Percentiles rank a stretch among this genome's conserved stretches.
These are phyloP conservation scores for Butastur rufipennis DNA, from an alignment of 2,113 vertebrate species.

Conservation along the genomic window DNA sequence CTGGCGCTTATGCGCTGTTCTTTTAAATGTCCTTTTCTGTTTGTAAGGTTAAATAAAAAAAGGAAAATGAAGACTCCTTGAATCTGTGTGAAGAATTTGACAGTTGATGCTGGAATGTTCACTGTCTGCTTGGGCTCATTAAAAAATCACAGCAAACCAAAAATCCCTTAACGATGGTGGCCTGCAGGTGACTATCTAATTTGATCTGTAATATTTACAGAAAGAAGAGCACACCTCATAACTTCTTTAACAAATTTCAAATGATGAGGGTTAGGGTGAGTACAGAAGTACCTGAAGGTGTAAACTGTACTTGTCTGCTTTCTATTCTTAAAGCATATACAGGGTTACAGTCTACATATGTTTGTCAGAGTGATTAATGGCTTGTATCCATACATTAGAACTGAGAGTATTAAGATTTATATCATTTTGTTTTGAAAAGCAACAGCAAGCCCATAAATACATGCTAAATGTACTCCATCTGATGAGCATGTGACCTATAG, in stretches of 20 bases:
- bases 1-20: not conserved
- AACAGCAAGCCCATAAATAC: conserved; percentile 57
- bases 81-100: not conserved
- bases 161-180: not conserved
- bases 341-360: conserved; percentile 71
- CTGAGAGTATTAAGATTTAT: conserved; percentile 62
- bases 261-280: conserved; percentile 57
- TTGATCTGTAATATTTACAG: not conserved
- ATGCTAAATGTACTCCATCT: conserved; percentile 27
- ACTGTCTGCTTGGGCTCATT: not conserved
- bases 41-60: not conserved
- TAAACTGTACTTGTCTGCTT: conserved; percentile 69
- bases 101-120: not conserved
- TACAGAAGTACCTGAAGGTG: conserved; percentile 71
- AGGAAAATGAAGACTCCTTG: not conserved
- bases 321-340: conserved; percentile 74
- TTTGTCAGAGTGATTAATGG: conserved; percentile 73
- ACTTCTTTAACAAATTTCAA: conserved; percentile 18
- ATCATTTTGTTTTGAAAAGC: conserved; percentile 68
- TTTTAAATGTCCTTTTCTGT: not conserved
- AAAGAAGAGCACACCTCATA: conserved; percentile 70
- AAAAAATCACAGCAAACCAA: not conserved
- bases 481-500: not conserved
- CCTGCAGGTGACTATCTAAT: not conserved
- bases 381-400: conserved; percentile 56